These are phyloP conservation scores for Platichthys flesus DNA, from an alignment of 2,113 vertebrate species.

Conservation along the genomic window DNA sequence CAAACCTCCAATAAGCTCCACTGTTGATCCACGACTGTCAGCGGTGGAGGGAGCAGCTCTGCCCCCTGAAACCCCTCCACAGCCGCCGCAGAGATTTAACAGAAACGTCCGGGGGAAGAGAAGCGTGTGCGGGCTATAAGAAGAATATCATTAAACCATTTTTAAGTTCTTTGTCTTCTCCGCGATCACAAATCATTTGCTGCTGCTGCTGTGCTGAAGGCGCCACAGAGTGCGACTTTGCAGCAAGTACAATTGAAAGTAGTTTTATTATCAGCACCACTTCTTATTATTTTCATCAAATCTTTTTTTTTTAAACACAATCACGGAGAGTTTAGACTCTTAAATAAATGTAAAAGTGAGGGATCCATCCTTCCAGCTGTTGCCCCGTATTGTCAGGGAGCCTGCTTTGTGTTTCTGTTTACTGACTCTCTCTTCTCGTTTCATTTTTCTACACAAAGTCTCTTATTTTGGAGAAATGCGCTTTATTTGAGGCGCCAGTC, in stretches of 20 bases:
- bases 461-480: background rate
- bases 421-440: constrained; percentile 27
- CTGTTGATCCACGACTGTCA: constrained; percentile 44
- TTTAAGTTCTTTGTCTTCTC: too few relatives aligned
- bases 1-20: constrained; percentile 32
- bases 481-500: too few relatives aligned
- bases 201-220: too few relatives aligned
- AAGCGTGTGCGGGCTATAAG: background rate
- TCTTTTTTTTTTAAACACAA: constrained; percentile 23
- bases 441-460: background rate
- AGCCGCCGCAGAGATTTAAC: background rate
- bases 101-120: background rate
- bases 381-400: constrained; percentile 56
- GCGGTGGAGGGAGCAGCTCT: background rate
- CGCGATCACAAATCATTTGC: too few relatives aligned
- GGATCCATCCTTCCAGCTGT: constrained; percentile 65
- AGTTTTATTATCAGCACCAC: constrained; percentile 13
- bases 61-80: constrained; percentile 4
- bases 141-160: background rate
- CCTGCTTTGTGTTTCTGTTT: constrained; percentile 44
- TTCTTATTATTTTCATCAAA: background rate
- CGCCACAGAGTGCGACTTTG: too few relatives aligned
- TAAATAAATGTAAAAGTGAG: constrained; percentile 80
- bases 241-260: background rate
- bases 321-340: constrained; percentile 54